Conservation (phyloP, 2,888 invertebrate species). For the Diabrotica balteata region DNA sequence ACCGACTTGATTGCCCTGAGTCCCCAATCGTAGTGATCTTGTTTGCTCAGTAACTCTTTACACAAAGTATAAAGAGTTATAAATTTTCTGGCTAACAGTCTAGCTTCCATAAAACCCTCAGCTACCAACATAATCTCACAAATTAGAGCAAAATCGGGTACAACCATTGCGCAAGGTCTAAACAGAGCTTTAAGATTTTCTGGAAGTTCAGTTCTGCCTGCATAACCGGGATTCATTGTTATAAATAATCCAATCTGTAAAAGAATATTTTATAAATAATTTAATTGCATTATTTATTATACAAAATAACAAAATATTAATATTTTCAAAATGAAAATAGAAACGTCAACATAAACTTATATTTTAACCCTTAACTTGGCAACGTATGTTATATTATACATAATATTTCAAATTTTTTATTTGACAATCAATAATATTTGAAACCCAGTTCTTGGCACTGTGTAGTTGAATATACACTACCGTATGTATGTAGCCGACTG, state of each 20-base stretch:
- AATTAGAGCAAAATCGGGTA: constrained; percentile 94
- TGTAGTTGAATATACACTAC: too few relatives aligned
- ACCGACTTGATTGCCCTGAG: constrained; percentile 94
- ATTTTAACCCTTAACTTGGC: too few relatives aligned
- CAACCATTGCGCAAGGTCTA: constrained; percentile 96
- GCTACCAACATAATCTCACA: constrained; percentile 97
- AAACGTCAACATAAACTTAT: too few relatives aligned
- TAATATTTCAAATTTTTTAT: too few relatives aligned
- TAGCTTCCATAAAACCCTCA: constrained; percentile 84
- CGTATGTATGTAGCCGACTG: too few relatives aligned
- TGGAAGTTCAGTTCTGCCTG: constrained; percentile 88
- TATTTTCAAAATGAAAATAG: too few relatives aligned
- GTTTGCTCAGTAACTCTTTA: constrained; percentile 88
- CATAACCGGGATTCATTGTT: constrained; percentile 97
- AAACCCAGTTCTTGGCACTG: too few relatives aligned
- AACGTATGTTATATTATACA: too few relatives aligned
- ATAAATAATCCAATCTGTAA: constrained; percentile 88
- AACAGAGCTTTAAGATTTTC: constrained; percentile 79
- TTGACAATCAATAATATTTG: too few relatives aligned
- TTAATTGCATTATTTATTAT: too few relatives aligned
- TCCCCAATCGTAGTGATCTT: constrained; percentile 98
- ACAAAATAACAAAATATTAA: too few relatives aligned
- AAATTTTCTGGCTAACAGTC: constrained; percentile 89
- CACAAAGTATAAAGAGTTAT: constrained; percentile 92
- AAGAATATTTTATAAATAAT: too few relatives aligned